These are phyloP conservation scores for Drosophila arawakana DNA, from an alignment of 1,140 invertebrate species.

Conservation along the genomic window DNA sequence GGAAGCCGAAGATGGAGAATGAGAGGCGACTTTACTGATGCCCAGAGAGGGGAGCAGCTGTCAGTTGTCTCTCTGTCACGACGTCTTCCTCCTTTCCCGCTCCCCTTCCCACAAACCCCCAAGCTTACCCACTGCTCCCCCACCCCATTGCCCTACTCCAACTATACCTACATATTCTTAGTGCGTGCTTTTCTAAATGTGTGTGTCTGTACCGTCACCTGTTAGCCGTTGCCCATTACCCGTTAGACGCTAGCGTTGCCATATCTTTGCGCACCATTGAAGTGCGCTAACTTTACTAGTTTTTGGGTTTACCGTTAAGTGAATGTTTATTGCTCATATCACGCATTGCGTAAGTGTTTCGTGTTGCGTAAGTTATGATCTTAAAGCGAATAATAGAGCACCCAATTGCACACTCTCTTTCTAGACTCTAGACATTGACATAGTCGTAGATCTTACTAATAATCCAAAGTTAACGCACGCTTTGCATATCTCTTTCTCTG, in stretches of 20 bases:
- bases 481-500: conserved; percentile 22
- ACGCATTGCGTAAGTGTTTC: conserved; percentile 70
- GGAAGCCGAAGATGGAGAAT: conserved; percentile 5
- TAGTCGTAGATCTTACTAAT: conserved; percentile 10
- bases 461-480: conserved; percentile 29
- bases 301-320: conserved; percentile 50
- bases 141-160: conserved; percentile 15
- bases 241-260: conserved; percentile 43
- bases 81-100: neutral
- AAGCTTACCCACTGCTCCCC: neutral
- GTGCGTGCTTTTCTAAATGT: conserved; percentile 42
- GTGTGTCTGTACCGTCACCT: conserved; percentile 34
- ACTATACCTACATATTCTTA: conserved; percentile 38
- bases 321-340: conserved; percentile 52
- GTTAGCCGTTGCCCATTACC: conserved; percentile 34
- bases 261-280: conserved; percentile 50
- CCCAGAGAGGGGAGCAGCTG: conserved; percentile 15
- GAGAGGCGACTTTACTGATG: neutral
- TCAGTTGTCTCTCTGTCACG: conserved; percentile 38
- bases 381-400: conserved; percentile 40
- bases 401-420: conserved; percentile 2
- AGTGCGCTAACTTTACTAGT: conserved; percentile 34
- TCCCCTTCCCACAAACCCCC: neutral
- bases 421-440: conserved; percentile 9
- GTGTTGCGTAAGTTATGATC: conserved; percentile 66